A percentile compares a stretch with the other conserved stretches of the same genome.
phyloP scores from a whole-genome alignment of 2,888 invertebrate species.

The Hyles lineata region DNA sequence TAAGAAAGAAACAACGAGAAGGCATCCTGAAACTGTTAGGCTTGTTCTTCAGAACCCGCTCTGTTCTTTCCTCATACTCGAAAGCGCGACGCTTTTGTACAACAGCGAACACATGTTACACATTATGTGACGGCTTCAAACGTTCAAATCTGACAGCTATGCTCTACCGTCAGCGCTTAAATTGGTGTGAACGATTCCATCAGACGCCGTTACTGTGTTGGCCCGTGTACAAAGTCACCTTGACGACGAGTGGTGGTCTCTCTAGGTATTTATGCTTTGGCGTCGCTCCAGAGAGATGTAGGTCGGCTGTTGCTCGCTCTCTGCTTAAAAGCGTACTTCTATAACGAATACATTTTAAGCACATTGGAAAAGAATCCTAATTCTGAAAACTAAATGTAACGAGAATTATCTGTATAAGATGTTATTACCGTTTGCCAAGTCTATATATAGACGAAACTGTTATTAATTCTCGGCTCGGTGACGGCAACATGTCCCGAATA shows the following conservation, averaged over 20 bases:
- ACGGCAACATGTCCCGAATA: slow-evolving; percentile 23
- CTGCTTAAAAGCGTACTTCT: slow-evolving; percentile 46
- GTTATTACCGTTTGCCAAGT: slow-evolving; percentile 20
- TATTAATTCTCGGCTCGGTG: not conserved
- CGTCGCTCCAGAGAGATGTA: slow-evolving; percentile 67
- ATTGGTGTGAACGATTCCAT: slow-evolving; percentile 36
- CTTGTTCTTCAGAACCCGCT: slow-evolving; percentile 4
- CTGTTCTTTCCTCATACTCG: not conserved
- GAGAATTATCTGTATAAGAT: slow-evolving; percentile 19
- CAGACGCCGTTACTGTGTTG: slow-evolving; percentile 41
- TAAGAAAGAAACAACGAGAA: not conserved
- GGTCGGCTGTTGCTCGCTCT: slow-evolving; percentile 57
- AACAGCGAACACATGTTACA: slow-evolving; percentile 20
- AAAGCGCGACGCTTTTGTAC: slow-evolving; percentile 23
- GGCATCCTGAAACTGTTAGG: not conserved
- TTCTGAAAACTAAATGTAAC: slow-evolving; percentile 22
- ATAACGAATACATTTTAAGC: slow-evolving; percentile 50
- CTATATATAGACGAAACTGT: slow-evolving; percentile 11
- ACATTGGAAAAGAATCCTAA: slow-evolving; percentile 34
- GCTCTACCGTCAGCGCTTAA: slow-evolving; percentile 33
- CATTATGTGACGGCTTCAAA: not conserved
- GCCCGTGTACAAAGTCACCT: slow-evolving; percentile 67
- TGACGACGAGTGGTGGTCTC: slow-evolving; percentile 59
- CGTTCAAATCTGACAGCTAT: slow-evolving; percentile 26
- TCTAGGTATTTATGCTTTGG: slow-evolving; percentile 70